A percentile compares a stretch with the other conserved stretches of the same genome.
Conservation (phyloP, 1,140 invertebrate genomes). For the Drosophila auraria region DNA sequence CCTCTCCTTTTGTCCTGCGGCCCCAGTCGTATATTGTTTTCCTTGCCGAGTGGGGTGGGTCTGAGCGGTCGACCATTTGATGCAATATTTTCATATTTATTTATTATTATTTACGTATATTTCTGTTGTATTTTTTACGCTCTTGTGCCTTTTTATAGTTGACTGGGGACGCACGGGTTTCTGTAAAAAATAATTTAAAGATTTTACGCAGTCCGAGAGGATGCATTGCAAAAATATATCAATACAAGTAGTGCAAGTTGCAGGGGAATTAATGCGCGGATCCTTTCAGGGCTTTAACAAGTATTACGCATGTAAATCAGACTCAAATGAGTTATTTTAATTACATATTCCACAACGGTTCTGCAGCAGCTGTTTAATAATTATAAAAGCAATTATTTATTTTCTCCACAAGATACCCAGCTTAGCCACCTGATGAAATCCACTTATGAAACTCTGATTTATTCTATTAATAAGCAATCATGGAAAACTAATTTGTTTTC, state of each 20-base stretch:
- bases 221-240: conserved; percentile 3
- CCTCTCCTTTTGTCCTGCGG: conserved; percentile 40
- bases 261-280: background rate
- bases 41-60: conserved; percentile 21
- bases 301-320: conserved; percentile 17
- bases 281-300: background rate
- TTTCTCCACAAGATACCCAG: background rate
- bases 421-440: conserved; percentile 36
- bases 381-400: conserved; percentile 27
- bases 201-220: conserved; percentile 17
- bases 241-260: conserved; percentile 7
- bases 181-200: conserved; percentile 41
- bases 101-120: conserved; percentile 56
- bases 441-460: conserved; percentile 32
- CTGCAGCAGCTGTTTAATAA: background rate
- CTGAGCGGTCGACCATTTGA: conserved; percentile 32
- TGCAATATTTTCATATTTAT: conserved; percentile 75
- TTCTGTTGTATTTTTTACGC: conserved; percentile 69
- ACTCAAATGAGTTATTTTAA: conserved; percentile 6
- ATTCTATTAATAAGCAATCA: conserved; percentile 69
- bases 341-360: conserved; percentile 1
- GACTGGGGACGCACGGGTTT: conserved; percentile 37
- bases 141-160: conserved; percentile 70
- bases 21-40: conserved; percentile 30
- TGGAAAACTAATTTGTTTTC: conserved; percentile 61